Percentiles rank a stretch among this genome's conserved stretches.
Conservation (phyloP, 2,797 vertebrate genomes). For the Lutjanus argentimaculatus region DNA sequence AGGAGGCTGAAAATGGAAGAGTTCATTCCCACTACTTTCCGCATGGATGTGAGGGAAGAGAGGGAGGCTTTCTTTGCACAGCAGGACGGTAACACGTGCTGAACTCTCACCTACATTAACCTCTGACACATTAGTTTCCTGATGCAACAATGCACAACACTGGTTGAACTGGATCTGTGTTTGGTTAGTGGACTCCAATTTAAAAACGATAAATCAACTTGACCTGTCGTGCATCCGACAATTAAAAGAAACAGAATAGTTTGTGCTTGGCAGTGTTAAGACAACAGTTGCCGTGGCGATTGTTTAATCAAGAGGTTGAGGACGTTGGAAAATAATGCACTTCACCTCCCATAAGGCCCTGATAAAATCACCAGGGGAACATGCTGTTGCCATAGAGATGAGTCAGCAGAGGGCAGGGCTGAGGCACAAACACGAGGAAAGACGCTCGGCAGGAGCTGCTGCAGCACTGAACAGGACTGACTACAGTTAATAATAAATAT, state of each 20-base stretch:
- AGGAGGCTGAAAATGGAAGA: conserved; percentile 90
- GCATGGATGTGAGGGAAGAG: conserved; percentile 89
- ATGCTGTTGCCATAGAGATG: conserved; percentile 77
- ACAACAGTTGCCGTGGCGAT: conserved; percentile 66
- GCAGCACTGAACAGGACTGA: not conserved
- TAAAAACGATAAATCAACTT: conserved; percentile 19
- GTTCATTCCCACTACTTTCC: conserved; percentile 91
- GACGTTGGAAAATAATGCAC: conserved; percentile 76
- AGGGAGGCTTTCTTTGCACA: conserved; percentile 88
- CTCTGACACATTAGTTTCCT: conserved; percentile 8
- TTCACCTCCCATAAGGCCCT: conserved; percentile 76
- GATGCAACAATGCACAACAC: conserved; percentile 16
- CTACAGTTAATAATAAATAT: not conserved
- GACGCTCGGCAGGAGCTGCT: conserved; percentile 3
- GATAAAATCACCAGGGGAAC: conserved; percentile 81
- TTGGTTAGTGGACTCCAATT: conserved; percentile 16
- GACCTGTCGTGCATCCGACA: conserved; percentile 26
- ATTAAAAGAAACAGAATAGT: conserved; percentile 32
- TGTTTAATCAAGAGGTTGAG: conserved; percentile 71
- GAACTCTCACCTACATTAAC: conserved; percentile 7
- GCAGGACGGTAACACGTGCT: conserved; percentile 83
- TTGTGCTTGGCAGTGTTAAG: conserved; percentile 49
- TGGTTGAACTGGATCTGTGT: conserved; percentile 48
- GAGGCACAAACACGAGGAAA: conserved; percentile 64
- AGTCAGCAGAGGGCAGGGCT: conserved; percentile 77